phyloP scores from a whole-genome alignment of 2,113 vertebrate species.

The Pundamilia nyererei region DNA sequence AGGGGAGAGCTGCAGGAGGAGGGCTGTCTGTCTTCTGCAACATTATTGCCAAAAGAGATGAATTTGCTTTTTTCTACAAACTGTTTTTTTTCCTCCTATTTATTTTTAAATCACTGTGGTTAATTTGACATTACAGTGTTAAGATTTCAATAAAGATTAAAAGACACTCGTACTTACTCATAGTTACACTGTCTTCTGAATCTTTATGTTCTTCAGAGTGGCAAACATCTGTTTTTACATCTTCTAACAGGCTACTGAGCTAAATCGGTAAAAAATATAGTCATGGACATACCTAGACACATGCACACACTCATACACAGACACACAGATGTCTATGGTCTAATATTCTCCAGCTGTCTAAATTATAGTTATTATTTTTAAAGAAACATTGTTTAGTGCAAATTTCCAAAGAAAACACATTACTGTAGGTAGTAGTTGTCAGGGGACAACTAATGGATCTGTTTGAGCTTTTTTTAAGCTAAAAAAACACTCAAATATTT shows the following conservation, averaged over 20 bases:
- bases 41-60: background rate
- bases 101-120: background rate
- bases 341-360: constrained; percentile 30
- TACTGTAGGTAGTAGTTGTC: background rate
- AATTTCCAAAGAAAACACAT: constrained; percentile 27
- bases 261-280: constrained; percentile 7
- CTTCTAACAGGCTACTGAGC: background rate
- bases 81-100: background rate
- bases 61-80: background rate
- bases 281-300: background rate
- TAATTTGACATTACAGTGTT: background rate
- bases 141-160: background rate
- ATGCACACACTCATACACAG: background rate
- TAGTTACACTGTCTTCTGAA: background rate
- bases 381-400: constrained; percentile 13
- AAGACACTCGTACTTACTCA: background rate
- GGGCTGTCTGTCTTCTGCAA: background rate
- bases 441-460: background rate
- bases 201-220: background rate
- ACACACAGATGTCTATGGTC: background rate
- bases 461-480: constrained; percentile 16
- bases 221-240: background rate
- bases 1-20: background rate
- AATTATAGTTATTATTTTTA: constrained; percentile 14
- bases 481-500: background rate